Conservation (phyloP, 2,113 vertebrate species). For the Dunckerocampus dactyliophorus region DNA sequence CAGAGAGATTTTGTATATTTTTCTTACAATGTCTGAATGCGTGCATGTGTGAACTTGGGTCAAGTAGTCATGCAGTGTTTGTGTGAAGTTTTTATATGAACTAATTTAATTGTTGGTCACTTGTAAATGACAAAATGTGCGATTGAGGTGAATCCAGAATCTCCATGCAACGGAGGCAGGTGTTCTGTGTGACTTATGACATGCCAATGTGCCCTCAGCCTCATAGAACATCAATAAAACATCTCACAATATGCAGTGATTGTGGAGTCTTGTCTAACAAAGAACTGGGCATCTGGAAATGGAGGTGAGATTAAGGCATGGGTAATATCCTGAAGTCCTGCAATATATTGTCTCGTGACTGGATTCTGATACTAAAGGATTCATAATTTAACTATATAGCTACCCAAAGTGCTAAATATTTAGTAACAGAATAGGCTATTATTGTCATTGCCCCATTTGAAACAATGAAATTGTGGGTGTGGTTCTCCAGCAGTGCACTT, state of each 20-base stretch:
- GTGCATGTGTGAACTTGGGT: conserved; percentile 10
- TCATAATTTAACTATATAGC: no score
- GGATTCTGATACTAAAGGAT: no score
- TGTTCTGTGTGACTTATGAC: conserved; percentile 20
- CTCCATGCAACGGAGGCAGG: conserved; percentile 7
- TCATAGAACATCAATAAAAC: conserved; percentile 40
- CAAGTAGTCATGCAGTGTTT: conserved; percentile 23
- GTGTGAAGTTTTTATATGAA: conserved; percentile 62
- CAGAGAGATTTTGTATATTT: conserved; percentile 35
- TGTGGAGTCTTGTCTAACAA: no score
- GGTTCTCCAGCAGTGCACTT: no score
- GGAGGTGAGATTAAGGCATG: no score
- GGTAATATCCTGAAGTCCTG: no score
- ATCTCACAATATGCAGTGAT: conserved; percentile 8
- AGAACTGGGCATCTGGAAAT: no score
- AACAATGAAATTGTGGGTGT: no score
- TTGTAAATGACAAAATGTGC: conserved; percentile 43
- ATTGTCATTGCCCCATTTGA: no score
- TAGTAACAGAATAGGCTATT: no score
- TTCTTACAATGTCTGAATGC: conserved; percentile 12
- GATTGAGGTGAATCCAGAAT: conserved; percentile 31
- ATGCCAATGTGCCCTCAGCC: conserved; percentile 25
- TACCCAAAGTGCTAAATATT: no score
- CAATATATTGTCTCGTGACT: no score
- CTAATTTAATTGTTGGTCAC: conserved; percentile 56